These are phyloP conservation scores for Amphiduros pacificus DNA, from an alignment of 2,888 invertebrate species.

Conservation along the genomic window DNA sequence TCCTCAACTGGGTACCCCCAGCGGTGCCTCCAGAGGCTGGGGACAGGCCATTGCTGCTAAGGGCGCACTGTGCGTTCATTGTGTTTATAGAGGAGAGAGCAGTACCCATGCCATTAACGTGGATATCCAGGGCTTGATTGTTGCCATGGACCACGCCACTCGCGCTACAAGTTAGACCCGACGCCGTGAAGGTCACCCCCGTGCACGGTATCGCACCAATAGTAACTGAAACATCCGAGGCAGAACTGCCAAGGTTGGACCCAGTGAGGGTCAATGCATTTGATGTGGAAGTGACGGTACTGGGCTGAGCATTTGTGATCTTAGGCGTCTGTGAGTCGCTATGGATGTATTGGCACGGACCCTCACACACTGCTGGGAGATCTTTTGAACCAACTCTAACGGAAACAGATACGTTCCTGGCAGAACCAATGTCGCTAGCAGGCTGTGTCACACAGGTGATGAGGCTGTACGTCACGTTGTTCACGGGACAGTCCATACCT, in stretches of 20 bases:
- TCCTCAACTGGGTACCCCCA: not conserved
- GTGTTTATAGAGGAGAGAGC: not conserved
- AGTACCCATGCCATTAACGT: not conserved
- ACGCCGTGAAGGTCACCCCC: not conserved
- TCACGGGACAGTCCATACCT: slow-evolving; percentile 6
- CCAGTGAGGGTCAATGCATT: no score
- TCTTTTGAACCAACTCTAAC: no score
- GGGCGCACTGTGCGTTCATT: not conserved
- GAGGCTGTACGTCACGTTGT: slow-evolving; percentile 5
- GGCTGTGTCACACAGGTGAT: slow-evolving; percentile 9
- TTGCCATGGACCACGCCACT: not conserved
- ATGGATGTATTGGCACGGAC: no score
- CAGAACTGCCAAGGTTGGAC: slow-evolving; percentile 35
- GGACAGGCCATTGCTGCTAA: no score
- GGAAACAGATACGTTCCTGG: no score
- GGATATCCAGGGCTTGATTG: no score
- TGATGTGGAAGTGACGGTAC: no score
- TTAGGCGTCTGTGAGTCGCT: no score
- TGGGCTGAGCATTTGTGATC: no score
- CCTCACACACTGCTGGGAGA: no score
- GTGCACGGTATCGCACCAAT: slow-evolving; percentile 1
- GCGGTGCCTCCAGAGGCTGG: not conserved
- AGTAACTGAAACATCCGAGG: slow-evolving; percentile 30
- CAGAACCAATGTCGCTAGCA: no score
- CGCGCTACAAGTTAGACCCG: not conserved